phyloP scores from a whole-genome alignment of 2,888 invertebrate genomes.

The Pammene fasciana region DNA sequence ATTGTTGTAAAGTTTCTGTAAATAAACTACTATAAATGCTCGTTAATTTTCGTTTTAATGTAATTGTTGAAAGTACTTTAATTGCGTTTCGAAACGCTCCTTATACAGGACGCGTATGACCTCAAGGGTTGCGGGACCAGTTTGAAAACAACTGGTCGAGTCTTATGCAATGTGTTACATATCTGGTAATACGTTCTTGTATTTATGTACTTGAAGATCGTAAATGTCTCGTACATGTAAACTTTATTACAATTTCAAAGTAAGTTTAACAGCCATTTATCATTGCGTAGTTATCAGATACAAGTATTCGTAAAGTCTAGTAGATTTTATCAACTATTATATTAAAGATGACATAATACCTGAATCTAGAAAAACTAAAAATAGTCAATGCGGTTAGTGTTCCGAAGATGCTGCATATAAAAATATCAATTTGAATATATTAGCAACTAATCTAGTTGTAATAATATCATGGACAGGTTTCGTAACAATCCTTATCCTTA shows the following conservation, averaged over 20 bases:
- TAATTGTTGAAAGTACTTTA: conserved; percentile 44
- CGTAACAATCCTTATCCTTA: no score
- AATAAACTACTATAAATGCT: conserved; percentile 74
- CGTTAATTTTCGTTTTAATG: conserved; percentile 49
- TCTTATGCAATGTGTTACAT: conserved; percentile 19
- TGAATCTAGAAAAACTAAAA: no score
- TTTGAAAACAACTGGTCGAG: conserved; percentile 11
- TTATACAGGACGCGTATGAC: conserved; percentile 48
- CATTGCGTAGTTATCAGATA: background rate
- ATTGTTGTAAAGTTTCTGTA: conserved; percentile 81
- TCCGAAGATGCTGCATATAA: no score
- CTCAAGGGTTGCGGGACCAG: conserved; percentile 25
- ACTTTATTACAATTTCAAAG: background rate
- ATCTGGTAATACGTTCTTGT: conserved; percentile 16
- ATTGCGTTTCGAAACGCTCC: conserved; percentile 51
- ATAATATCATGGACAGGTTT: no score
- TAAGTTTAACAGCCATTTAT: background rate
- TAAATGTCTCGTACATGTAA: background rate
- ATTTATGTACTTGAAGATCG: background rate
- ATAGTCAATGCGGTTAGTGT: no score
- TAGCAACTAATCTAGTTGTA: no score
- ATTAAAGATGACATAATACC: no score
- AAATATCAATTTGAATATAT: no score
- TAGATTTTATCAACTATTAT: background rate
- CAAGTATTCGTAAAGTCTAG: background rate